Evolutionary conservation across 2,797 vertebrate species (phyloP).

Genomic region (Knipowitschia caucasica): DNA sequence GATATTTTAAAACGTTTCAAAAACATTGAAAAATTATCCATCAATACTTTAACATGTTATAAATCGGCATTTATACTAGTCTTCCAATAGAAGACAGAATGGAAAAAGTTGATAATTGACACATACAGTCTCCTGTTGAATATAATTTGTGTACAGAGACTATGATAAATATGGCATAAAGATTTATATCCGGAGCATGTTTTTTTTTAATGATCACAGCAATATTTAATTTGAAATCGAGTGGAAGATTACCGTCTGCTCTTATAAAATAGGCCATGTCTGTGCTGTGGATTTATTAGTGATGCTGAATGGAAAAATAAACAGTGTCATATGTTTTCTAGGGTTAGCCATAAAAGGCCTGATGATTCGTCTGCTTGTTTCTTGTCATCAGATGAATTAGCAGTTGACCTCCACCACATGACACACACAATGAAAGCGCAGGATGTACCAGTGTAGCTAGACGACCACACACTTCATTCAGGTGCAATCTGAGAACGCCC

Average conservation of each 20-base stretch:
- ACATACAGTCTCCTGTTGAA: too few species aligned
- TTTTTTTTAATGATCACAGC: conserved; percentile 45
- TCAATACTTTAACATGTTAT: too few species aligned
- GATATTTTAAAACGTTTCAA: too few species aligned
- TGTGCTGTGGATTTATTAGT: conserved; percentile 42
- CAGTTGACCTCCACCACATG: conserved; percentile 5
- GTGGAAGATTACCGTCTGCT: conserved; percentile 44
- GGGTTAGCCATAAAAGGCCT: conserved; percentile 36
- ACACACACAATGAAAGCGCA: conserved; percentile 4
- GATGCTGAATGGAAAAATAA: conserved; percentile 66
- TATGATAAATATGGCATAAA: too few species aligned
- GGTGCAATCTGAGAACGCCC: too few species aligned
- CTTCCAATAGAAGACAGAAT: too few species aligned
- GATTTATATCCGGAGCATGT: conserved; percentile 4
- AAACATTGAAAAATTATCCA: too few species aligned
- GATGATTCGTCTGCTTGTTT: conserved; percentile 38
- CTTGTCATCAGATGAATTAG: conserved; percentile 32
- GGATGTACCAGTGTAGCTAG: neutral
- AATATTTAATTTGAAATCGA: conserved; percentile 57
- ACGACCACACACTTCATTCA: neutral
- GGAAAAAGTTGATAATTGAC: too few species aligned
- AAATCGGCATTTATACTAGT: too few species aligned
- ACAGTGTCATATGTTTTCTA: conserved; percentile 42
- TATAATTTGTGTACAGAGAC: too few species aligned
- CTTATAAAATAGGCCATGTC: conserved; percentile 59